These are phyloP conservation scores for Porites rus DNA, from an alignment of 92 coral and sea anemone genomes.

Conservation along the genomic window DNA sequence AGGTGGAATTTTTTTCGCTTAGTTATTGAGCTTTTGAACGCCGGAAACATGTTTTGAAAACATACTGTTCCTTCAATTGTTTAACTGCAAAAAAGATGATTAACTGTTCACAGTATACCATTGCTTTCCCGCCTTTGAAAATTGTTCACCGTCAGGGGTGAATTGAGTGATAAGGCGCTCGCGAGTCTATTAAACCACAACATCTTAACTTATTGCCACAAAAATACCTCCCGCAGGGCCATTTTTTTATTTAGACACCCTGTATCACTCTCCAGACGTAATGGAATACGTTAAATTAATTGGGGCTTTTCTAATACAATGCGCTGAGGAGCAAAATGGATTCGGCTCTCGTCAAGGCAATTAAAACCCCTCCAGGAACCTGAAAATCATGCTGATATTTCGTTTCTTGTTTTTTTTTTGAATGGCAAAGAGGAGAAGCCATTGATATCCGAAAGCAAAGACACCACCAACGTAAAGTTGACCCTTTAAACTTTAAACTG, in stretches of 20 bases:
- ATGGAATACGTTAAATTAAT: constrained; percentile 39
- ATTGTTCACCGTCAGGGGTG: constrained; percentile 35
- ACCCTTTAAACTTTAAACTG: neutral
- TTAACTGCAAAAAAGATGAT: constrained; percentile 26
- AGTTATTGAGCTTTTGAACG: constrained; percentile 7
- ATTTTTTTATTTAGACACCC: constrained; percentile 13
- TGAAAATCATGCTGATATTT: neutral
- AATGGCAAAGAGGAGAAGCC: constrained; percentile 2
- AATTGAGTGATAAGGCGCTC: neutral
- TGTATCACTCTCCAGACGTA: neutral
- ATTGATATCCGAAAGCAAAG: constrained; percentile 41
- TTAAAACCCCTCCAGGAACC: constrained; percentile 39
- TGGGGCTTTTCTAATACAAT: constrained; percentile 21
- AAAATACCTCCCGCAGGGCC: constrained; percentile 1
- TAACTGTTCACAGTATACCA: constrained; percentile 38
- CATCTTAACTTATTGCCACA: constrained; percentile 6
- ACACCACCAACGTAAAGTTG: constrained; percentile 16
- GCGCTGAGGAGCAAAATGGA: constrained; percentile 14
- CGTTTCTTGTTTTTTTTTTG: neutral
- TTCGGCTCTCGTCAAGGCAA: constrained; percentile 21
- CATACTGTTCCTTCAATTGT: constrained; percentile 15
- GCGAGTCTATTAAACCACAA: neutral
- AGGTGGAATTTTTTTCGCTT: constrained; percentile 19
- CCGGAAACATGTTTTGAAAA: constrained; percentile 45
- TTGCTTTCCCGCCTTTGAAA: constrained; percentile 14